These are phyloP conservation scores for Salvelinus alpinus DNA, from an alignment of 2,113 vertebrate species.

Conservation along the genomic window DNA sequence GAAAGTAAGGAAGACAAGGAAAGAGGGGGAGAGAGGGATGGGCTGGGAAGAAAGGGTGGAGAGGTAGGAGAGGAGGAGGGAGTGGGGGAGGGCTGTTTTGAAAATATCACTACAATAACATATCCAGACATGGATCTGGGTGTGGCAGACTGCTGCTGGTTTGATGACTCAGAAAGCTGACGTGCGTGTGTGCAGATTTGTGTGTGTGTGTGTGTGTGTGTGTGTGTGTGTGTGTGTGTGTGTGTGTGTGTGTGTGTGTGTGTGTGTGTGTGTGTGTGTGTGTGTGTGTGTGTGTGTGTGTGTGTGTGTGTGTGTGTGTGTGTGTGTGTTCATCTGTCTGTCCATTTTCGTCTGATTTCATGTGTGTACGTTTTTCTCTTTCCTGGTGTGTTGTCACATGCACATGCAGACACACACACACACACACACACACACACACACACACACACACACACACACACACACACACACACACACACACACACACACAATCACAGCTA, in stretches of 20 bases:
- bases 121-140: not conserved
- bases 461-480: not conserved
- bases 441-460: slow-evolving; percentile 5
- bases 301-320: too few relatives aligned
- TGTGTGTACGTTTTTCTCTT: not conserved
- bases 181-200: not conserved
- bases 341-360: not conserved
- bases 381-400: not conserved
- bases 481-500: too few relatives aligned
- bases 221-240: too few relatives aligned
- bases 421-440: not conserved
- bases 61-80: not conserved
- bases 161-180: not conserved
- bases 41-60: too few relatives aligned
- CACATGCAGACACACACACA: too few relatives aligned
- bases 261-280: too few relatives aligned
- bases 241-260: too few relatives aligned
- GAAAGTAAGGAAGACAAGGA: not conserved
- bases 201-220: not conserved
- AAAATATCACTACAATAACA: not conserved
- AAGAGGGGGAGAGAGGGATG: not conserved
- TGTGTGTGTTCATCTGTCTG: too few relatives aligned
- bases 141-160: not conserved
- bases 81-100: not conserved
- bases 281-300: too few relatives aligned